Percentiles rank a stretch among this genome's conserved stretches.
These are phyloP conservation scores for Bucco capensis DNA, from an alignment of 2,113 vertebrate genomes.

Conservation along the genomic window DNA sequence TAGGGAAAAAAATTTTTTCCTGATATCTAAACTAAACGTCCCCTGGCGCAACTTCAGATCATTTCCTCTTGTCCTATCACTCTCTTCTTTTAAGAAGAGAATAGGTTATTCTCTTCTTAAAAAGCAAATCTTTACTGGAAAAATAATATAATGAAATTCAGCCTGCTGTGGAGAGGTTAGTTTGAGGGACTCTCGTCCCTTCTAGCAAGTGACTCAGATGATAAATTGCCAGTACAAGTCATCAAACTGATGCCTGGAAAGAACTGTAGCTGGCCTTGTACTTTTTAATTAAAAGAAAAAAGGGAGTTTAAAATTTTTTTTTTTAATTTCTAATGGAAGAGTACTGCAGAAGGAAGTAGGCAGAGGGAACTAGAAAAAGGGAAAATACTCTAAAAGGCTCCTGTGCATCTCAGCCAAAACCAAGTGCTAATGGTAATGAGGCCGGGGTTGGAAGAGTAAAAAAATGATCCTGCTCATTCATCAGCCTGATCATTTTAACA, in stretches of 20 bases:
- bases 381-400: background rate
- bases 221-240: constrained; percentile 44
- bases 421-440: background rate
- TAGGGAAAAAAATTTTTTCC: too few species aligned
- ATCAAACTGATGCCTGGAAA: constrained; percentile 37
- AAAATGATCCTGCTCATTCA: background rate
- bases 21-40: too few species aligned
- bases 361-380: background rate
- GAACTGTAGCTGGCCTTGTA: background rate
- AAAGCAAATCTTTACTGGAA: constrained; percentile 5
- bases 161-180: constrained; percentile 16
- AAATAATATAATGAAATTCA: constrained; percentile 17
- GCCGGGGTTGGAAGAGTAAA: background rate
- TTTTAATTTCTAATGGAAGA: background rate
- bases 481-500: background rate
- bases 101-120: constrained; percentile 5
- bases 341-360: background rate
- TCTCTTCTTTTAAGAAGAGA: too few species aligned
- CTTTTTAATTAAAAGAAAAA: constrained; percentile 52
- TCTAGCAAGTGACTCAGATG: constrained; percentile 30
- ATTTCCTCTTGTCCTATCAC: too few species aligned
- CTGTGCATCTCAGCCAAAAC: background rate
- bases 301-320: background rate
- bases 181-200: constrained; percentile 39
- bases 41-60: too few species aligned